A percentile compares a stretch with the other conserved stretches of the same genome.
These are phyloP conservation scores for Agrotis exclamationis DNA, from an alignment of 2,888 invertebrate genomes.

Conservation along the genomic window DNA sequence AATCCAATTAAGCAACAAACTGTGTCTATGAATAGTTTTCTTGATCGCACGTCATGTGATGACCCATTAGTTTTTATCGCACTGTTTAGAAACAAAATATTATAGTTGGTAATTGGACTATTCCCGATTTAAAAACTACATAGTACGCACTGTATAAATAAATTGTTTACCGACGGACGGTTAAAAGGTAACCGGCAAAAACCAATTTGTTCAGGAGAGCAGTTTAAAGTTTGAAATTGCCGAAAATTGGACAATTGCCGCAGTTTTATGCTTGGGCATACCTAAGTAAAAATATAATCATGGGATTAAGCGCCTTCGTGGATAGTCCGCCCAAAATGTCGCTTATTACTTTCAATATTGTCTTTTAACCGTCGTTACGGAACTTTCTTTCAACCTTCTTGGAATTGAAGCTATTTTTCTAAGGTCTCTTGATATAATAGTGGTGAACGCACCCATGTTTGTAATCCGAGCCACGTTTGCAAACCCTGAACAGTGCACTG, in stretches of 20 bases:
- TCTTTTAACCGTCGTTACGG: too few species aligned
- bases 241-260: too few species aligned
- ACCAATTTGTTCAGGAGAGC: too few species aligned
- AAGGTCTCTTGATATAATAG: neutral
- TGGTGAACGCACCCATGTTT: neutral
- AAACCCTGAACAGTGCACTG: slow-evolving; percentile 30
- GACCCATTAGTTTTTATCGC: neutral
- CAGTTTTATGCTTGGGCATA: too few species aligned
- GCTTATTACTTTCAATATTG: too few species aligned
- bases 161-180: neutral
- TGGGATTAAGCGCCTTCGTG: too few species aligned
- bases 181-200: too few species aligned
- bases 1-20: slow-evolving; percentile 17
- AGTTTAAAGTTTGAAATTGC: too few species aligned
- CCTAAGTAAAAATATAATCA: too few species aligned
- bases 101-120: neutral
- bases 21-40: slow-evolving; percentile 11
- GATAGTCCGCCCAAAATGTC: too few species aligned
- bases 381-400: slow-evolving; percentile 1
- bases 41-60: neutral
- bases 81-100: neutral
- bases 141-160: neutral
- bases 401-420: neutral
- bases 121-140: neutral
- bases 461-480: slow-evolving; percentile 18